Evolutionary conservation across 2,113 vertebrate genomes (phyloP).

Genomic region (Suricata suricatta): DNA sequence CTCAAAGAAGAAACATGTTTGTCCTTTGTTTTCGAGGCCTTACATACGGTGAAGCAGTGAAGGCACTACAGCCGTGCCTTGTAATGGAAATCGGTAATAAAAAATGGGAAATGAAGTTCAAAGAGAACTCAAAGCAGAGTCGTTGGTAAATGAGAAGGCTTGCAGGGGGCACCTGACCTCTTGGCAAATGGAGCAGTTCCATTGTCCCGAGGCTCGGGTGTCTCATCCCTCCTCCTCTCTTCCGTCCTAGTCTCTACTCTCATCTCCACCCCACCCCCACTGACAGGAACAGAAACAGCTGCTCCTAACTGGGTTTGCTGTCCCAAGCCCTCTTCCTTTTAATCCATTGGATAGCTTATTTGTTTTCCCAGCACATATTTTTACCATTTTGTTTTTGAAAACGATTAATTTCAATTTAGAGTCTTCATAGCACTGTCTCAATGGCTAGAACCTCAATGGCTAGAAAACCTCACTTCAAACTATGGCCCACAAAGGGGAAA

Average conservation of each 20-base stretch:
- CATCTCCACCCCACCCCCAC: too few relatives aligned
- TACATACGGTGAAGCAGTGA: background rate
- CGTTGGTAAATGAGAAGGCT: background rate
- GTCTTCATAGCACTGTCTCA: background rate
- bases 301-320: background rate
- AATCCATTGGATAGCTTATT: background rate
- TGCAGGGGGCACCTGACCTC: background rate
- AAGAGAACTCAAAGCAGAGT: background rate
- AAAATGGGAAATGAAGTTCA: conserved; percentile 1
- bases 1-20: conserved; percentile 55
- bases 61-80: conserved; percentile 5
- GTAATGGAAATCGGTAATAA: conserved; percentile 34
- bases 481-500: background rate
- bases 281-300: background rate
- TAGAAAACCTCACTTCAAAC: background rate
- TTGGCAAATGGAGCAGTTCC: background rate
- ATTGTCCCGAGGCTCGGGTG: background rate
- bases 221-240: background rate
- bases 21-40: conserved; percentile 34
- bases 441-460: too few relatives aligned
- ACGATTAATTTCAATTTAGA: background rate
- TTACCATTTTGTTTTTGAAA: background rate
- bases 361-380: background rate
- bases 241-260: background rate
- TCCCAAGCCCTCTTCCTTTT: background rate